Evolutionary conservation across 2,888 invertebrate species (phyloP).

Genomic region (Leptopilina drosophilae): DNA sequence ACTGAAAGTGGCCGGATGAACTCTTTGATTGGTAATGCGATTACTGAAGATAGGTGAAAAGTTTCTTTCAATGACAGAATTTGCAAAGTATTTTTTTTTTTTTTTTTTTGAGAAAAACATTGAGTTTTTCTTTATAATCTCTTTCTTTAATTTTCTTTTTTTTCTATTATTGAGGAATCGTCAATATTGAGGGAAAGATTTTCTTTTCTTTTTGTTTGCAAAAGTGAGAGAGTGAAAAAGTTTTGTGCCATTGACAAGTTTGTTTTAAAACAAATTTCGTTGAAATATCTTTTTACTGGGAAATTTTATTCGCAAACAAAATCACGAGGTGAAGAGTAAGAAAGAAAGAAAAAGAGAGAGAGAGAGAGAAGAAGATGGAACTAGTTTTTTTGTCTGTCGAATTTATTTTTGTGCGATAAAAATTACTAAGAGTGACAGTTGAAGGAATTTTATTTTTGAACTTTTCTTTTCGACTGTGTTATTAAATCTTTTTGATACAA

Average conservation of each 20-base stretch:
- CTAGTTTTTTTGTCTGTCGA: not conserved
- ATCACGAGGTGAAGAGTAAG: not conserved
- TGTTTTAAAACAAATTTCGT: not conserved
- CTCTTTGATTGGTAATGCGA: constrained; percentile 15
- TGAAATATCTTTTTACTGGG: not conserved
- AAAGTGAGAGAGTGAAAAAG: no score
- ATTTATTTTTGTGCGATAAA: not conserved
- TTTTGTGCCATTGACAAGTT: constrained; percentile 1
- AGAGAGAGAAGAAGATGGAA: no score
- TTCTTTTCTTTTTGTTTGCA: no score
- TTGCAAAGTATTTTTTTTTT: not conserved
- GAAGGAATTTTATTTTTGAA: no score
- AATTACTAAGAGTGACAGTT: not conserved
- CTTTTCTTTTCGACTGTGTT: no score
- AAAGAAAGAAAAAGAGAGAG: no score
- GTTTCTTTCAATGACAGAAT: not conserved
- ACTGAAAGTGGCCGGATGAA: constrained; percentile 36
- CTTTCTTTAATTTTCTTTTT: no score
- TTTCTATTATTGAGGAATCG: no score
- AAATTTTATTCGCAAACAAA: constrained; percentile 3
- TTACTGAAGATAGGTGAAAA: not conserved
- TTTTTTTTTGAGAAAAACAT: not conserved
- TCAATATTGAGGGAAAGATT: no score
- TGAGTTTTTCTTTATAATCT: not conserved
- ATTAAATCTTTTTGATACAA: no score